A percentile compares a stretch with the other conserved stretches of the same genome.
These are phyloP conservation scores for Megaptera novaeangliae DNA, from an alignment of 2,113 vertebrate genomes.

Conservation along the genomic window DNA sequence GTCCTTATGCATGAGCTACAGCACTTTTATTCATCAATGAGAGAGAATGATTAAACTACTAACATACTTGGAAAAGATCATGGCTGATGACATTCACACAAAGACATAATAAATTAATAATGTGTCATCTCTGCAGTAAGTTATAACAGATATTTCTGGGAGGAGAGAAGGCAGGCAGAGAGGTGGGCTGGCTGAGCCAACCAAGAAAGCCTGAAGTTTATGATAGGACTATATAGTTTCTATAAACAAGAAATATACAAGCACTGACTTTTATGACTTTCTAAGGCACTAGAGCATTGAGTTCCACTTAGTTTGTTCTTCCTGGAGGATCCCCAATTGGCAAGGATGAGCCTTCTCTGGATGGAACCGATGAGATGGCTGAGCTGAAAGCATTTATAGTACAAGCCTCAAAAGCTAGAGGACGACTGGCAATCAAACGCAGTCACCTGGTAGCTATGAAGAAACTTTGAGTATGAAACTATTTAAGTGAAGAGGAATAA, in stretches of 20 bases:
- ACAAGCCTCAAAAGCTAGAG: conserved; percentile 14
- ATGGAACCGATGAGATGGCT: not conserved
- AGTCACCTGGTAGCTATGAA: not conserved
- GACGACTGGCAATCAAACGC: conserved; percentile 10
- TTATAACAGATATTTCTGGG: not conserved
- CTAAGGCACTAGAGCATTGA: conserved; percentile 15
- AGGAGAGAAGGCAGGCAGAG: not conserved
- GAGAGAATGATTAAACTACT: not conserved
- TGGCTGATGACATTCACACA: not conserved
- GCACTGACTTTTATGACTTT: not conserved
- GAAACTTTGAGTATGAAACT: conserved; percentile 21
- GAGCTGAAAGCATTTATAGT: conserved; percentile 1
- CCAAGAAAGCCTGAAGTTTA: not conserved
- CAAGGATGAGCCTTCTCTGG: conserved; percentile 1
- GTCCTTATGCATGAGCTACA: not conserved
- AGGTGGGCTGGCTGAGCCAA: not conserved
- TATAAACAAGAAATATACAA: conserved; percentile 12
- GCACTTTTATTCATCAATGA: not conserved
- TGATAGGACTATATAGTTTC: not conserved
- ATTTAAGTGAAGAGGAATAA: conserved; percentile 16
- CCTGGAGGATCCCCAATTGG: not conserved
- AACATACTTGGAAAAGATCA: not conserved
- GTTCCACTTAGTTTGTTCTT: not conserved
- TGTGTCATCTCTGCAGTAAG: not conserved
- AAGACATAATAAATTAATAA: not conserved